Evolutionary conservation across 1,140 invertebrate species (phyloP), one percentile per base, ranked within the genome.

Genomic region (Atta cephalotes): DNA sequence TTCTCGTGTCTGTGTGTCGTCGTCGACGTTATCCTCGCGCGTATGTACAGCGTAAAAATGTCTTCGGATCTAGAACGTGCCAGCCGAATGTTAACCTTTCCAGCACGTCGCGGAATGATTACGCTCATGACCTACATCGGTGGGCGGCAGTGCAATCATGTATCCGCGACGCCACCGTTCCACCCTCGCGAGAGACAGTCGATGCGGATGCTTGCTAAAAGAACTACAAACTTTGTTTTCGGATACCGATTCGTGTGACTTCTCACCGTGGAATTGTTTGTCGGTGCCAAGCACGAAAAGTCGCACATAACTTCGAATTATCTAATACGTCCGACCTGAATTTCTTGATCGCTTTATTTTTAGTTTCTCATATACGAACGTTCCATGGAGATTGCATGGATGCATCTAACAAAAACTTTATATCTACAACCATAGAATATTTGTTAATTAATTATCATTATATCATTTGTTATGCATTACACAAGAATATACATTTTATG

Each of bases 51-150:
- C 77, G 87, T 80, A 86, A 92, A 89, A 92, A 91, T 91, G 82
- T 87, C 87, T 91, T 88, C 28, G 77, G 87, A 90, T 88, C 76
- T 81, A 31, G 65, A 70, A 91, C 78, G 85, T 88, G 85, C 87
- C 82, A 80, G 51, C 53, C 85, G 87, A 92, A 91, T 92, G 89
- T 89, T 91, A 91, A 92, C 87, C 92, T 90, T 90, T 91, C 70
- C 71, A 85, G 72, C 90, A 92, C 90, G 92, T 92, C 88, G 87
- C 82, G 28, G 89, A 91, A 91, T 92, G 89, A 91, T 91, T 89
- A 91, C 89, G 86, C 88, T 82, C 78, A 81, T 84, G 80, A 90
- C 86, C 88, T 71, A 87, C 66, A 87, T 92, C 56, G 80, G 45
- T 63, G 51, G 45, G 66, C 35, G 31, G 53, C 39, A 28, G 10